Conservation (phyloP, 2,797 vertebrate species). For the Peromyscus melanophrys region DNA sequence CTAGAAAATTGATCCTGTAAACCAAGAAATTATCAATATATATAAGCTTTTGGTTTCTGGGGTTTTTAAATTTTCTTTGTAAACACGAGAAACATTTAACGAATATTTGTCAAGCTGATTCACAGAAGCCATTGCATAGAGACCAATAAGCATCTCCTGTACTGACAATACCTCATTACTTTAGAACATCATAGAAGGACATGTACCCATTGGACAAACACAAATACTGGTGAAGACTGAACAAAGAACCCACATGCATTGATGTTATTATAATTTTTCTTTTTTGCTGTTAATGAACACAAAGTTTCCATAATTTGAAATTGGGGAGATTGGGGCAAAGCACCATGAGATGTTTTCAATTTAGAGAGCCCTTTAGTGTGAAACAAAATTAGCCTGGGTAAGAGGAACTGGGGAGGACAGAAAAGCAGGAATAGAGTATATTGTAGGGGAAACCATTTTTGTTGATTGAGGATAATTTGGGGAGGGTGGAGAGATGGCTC, state of each 20-base stretch:
- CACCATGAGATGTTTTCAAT: not conserved
- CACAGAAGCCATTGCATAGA: not conserved
- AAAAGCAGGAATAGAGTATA: slow-evolving; percentile 27
- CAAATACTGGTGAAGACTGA: not conserved
- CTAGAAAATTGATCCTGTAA: slow-evolving; percentile 48
- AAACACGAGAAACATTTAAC: slow-evolving; percentile 30
- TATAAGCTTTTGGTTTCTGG: not conserved
- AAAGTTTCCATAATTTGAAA: slow-evolving; percentile 1
- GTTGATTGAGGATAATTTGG: not conserved
- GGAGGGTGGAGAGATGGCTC: not conserved
- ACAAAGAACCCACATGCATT: not conserved
- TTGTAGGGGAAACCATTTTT: slow-evolving; percentile 13
- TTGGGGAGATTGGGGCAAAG: too few species aligned
- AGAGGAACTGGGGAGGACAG: not conserved
- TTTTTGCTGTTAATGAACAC: not conserved
- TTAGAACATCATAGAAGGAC: slow-evolving; percentile 18
- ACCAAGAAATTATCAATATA: slow-evolving; percentile 10
- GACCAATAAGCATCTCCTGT: not conserved
- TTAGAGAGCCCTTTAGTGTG: not conserved
- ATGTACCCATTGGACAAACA: not conserved
- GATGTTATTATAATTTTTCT: not conserved
- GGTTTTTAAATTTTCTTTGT: slow-evolving; percentile 50
- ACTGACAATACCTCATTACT: not conserved
- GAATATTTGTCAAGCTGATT: slow-evolving; percentile 37
- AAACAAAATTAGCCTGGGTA: not conserved